These are phyloP conservation scores for Chrysaora quinquecirrha DNA, from an alignment of 30 jellyfish, hydroid and myxozoan species.

Conservation along the genomic window DNA sequence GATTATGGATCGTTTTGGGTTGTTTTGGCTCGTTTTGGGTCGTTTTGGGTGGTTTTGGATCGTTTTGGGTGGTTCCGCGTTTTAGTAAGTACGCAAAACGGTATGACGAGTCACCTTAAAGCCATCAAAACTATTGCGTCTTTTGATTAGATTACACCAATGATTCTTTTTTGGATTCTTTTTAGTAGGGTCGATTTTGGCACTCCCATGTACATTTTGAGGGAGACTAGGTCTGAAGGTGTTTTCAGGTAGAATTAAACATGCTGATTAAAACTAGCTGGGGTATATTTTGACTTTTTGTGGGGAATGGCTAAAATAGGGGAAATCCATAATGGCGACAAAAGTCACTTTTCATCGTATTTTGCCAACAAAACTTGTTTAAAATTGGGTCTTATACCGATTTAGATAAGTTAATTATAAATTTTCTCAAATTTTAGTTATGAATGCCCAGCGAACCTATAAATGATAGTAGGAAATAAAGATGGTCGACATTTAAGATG, in stretches of 20 bases:
- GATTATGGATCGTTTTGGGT: too few species aligned
- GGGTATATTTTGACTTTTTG: neutral
- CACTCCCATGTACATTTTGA: neutral
- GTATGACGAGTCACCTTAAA: too few species aligned
- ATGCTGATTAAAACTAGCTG: neutral
- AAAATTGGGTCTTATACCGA: neutral
- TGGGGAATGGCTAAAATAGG: neutral
- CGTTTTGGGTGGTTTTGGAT: too few species aligned
- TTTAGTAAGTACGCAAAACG: too few species aligned
- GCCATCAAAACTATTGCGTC: too few species aligned
- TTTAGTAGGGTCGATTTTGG: neutral
- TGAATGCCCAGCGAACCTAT: neutral
- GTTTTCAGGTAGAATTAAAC: neutral
- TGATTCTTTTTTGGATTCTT: too few species aligned
- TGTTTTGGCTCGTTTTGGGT: too few species aligned
- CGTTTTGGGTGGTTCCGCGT: too few species aligned
- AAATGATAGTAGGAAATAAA: neutral
- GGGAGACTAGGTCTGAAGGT: constrained; percentile 2
- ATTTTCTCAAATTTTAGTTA: too few species aligned
- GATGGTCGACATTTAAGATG: neutral
- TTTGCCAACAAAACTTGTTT: neutral
- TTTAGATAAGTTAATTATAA: neutral
- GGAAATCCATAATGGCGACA: neutral
- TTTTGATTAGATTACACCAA: too few species aligned
- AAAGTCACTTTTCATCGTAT: neutral